Evolutionary conservation across 1,140 invertebrate genomes (phyloP), one percentile per base, ranked within the genome.

Genomic region (Pectinophora gossypiella): DNA sequence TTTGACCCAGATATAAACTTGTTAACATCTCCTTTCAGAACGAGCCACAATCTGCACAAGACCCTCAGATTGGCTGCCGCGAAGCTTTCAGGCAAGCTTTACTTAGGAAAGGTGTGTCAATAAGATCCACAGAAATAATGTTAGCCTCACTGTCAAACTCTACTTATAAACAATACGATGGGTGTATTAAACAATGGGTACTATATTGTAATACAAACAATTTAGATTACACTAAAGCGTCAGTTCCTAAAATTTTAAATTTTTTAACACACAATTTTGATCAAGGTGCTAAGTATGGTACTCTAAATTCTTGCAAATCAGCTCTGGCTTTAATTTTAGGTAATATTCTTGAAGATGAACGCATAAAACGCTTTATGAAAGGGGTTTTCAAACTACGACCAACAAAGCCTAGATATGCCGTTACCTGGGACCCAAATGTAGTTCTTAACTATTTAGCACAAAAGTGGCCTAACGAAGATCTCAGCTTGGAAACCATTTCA

Each of bases 11-110:
- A 47, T 51, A 40, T 23, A n/a, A 38, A 50, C 18, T 38, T 56
- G 7, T 32, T 56, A 35, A 58, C 19, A 36, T 58, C 50, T 35
- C 50, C 49, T 58, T 58, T 38, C 56, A 58, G 56, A 22, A 4
- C 13, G 12, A 19, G 19, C 19, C 49, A 58, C 50, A 49, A 22
- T 12, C 21, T 58, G 10, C 44, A 52, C 46, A 38, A 42, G 22
- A 52, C 19, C 3, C 56, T 58, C 0, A 20, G 5, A 1, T 19
- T 58, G 13, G 50, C 45, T 58, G 56, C 56, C 49, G 56, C 16
- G 56, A 53, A 32, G 35, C 47, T 58, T 21, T 58, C 45, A n/a
- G 56, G 45, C 20, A 48, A 46, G 13, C 56, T 1, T 23, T 58
- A 49, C 18, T 58, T 13, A 42, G 38, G 9, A 52, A 13, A 40